Percentiles rank a stretch among this genome's conserved stretches.
Evolutionary conservation across 2,113 vertebrate genomes (phyloP).

Genomic region (Hemichromis elongatus): DNA sequence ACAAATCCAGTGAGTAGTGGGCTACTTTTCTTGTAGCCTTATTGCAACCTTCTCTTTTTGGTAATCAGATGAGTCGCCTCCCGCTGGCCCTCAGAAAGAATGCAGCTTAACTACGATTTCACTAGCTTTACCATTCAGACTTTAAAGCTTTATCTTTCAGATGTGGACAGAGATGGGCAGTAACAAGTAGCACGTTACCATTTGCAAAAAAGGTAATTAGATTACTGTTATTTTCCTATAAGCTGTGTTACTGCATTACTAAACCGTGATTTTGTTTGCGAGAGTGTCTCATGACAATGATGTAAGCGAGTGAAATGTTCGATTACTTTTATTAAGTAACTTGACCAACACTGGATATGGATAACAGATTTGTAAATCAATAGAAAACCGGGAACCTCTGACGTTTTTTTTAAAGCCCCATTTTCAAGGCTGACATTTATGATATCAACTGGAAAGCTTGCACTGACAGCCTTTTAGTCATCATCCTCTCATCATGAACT

Average conservation of each 20-base stretch:
- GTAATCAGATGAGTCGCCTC: neutral
- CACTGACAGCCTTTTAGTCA: neutral
- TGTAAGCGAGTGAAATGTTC: too few relatives aligned
- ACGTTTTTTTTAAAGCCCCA: neutral
- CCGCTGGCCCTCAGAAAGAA: neutral
- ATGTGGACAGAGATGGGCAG: too few relatives aligned
- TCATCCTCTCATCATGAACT: neutral
- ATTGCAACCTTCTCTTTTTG: neutral
- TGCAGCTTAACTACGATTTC: neutral
- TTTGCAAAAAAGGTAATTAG: too few relatives aligned
- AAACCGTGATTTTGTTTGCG: too few relatives aligned
- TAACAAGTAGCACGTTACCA: too few relatives aligned
- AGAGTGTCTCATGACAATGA: too few relatives aligned
- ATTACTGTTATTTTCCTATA: too few relatives aligned
- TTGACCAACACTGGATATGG: too few relatives aligned
- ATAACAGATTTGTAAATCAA: neutral
- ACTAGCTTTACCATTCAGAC: neutral
- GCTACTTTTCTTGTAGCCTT: neutral
- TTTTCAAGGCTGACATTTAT: neutral
- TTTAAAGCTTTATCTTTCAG: neutral
- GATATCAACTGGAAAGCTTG: neutral
- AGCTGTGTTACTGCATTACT: too few relatives aligned
- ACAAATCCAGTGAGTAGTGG: neutral
- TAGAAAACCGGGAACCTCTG: neutral
- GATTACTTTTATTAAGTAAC: too few relatives aligned